phyloP scores from a whole-genome alignment of 53 echinoderm and acorn worm genomes.

The Antedon mediterranea region DNA sequence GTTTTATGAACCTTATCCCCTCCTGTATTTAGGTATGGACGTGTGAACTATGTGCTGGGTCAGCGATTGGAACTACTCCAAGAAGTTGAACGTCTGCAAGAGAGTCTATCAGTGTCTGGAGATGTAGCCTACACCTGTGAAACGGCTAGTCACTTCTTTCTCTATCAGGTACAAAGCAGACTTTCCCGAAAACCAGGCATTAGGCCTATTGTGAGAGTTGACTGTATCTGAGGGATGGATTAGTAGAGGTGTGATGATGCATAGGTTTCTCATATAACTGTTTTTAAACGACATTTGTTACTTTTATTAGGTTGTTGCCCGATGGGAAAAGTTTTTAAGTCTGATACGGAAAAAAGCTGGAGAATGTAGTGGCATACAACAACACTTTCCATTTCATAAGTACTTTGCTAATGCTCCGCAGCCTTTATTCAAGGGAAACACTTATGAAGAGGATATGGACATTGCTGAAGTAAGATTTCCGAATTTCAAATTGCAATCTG shows the following conservation, averaged over 20 bases:
- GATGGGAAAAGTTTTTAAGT: conserved; percentile 99
- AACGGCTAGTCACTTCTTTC: conserved; percentile 90
- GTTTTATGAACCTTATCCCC: not conserved
- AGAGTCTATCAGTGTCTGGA: conserved; percentile 61
- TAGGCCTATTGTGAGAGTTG: too few relatives aligned
- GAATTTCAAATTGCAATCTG: too few relatives aligned
- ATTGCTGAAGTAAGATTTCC: conserved; percentile 59
- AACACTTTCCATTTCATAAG: conserved; percentile 85
- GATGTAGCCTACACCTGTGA: conserved; percentile 98
- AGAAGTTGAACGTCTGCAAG: conserved; percentile 73
- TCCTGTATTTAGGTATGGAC: conserved; percentile 48
- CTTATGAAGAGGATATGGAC: conserved; percentile 79
- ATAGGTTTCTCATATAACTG: too few relatives aligned
- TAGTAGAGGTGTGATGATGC: too few relatives aligned
- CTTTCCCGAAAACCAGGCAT: too few relatives aligned
- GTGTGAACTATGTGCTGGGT: conserved; percentile 88
- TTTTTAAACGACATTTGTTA: too few relatives aligned
- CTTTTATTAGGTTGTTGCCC: conserved; percentile 54
- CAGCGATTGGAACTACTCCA: conserved; percentile 70
- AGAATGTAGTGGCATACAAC: conserved; percentile 23
- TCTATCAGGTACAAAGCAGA: conserved; percentile 59
- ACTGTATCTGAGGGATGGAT: too few relatives aligned
- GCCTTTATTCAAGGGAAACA: conserved; percentile 79
- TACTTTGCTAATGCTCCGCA: conserved; percentile 97
- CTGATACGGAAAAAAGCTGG: conserved; percentile 37